Evolutionary conservation across 2,888 invertebrate species (phyloP).

Genomic region (Aphidoletes aphidimyza): DNA sequence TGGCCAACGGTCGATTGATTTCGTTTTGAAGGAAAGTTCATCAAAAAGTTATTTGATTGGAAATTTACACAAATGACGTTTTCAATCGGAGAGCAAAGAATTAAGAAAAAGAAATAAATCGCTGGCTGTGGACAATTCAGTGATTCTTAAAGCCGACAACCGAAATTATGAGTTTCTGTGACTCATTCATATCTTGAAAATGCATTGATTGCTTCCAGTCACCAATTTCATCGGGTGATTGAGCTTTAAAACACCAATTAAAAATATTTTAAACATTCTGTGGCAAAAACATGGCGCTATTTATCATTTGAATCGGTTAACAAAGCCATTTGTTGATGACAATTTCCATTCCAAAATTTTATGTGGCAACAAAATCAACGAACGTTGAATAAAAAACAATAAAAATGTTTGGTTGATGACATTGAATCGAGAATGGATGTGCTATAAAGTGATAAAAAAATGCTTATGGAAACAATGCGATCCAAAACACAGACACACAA

Average conservation of each 20-base stretch:
- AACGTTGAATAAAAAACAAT: background rate
- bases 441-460: background rate
- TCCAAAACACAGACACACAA: no score
- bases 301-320: background rate
- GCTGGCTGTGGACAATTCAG: no score
- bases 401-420: background rate
- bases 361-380: background rate
- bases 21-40: background rate
- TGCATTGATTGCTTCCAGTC: no score
- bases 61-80: background rate
- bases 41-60: background rate
- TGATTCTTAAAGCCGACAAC: no score
- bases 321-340: background rate
- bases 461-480: no score
- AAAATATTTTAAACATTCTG: background rate
- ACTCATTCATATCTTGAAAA: constrained; percentile 6
- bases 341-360: background rate
- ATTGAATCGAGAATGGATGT: background rate
- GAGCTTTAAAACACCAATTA: constrained; percentile 16
- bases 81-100: background rate
- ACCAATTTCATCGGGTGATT: background rate
- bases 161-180: background rate
- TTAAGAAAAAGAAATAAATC: background rate
- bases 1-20: constrained; percentile 30
- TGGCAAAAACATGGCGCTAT: background rate